Percentiles rank a stretch among this genome's conserved stretches.
Conservation (phyloP, 1,140 invertebrate genomes). For the Doryteuthis pealeii region DNA sequence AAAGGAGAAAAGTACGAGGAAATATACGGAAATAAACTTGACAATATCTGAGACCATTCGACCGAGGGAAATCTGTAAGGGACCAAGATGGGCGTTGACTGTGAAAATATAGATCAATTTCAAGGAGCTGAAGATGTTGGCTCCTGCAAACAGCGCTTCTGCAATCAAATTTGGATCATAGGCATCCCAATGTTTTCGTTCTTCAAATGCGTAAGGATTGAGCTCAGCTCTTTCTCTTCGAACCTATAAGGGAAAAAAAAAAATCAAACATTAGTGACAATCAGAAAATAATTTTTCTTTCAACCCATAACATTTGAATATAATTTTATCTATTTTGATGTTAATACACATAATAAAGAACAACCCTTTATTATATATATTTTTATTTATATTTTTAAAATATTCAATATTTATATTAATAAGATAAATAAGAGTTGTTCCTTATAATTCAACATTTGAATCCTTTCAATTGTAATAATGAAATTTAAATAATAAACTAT, state of each 20-base stretch:
- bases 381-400: too few species aligned
- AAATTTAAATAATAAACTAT: too few species aligned
- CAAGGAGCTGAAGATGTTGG: slow-evolving; percentile 94
- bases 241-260: slow-evolving; percentile 18
- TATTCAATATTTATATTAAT: too few species aligned
- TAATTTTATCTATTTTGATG: too few species aligned
- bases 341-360: too few species aligned
- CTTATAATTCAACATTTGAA: too few species aligned
- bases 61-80: slow-evolving; percentile 92
- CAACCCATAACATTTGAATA: neutral
- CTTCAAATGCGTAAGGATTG: slow-evolving; percentile 74
- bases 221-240: slow-evolving; percentile 21
- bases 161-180: slow-evolving; percentile 92
- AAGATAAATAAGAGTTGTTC: too few species aligned
- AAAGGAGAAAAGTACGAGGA: slow-evolving; percentile 95
- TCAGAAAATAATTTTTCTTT: neutral
- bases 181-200: slow-evolving; percentile 84
- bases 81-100: slow-evolving; percentile 96
- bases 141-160: slow-evolving; percentile 90
- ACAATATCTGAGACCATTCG: slow-evolving; percentile 98
- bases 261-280: too few species aligned
- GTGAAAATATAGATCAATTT: slow-evolving; percentile 99
- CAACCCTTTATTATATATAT: too few species aligned
- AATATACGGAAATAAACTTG: slow-evolving; percentile 93
- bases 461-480: too few species aligned